phyloP scores from a whole-genome alignment of 2,888 invertebrate genomes.

The Lepetodrilus schrolli region DNA sequence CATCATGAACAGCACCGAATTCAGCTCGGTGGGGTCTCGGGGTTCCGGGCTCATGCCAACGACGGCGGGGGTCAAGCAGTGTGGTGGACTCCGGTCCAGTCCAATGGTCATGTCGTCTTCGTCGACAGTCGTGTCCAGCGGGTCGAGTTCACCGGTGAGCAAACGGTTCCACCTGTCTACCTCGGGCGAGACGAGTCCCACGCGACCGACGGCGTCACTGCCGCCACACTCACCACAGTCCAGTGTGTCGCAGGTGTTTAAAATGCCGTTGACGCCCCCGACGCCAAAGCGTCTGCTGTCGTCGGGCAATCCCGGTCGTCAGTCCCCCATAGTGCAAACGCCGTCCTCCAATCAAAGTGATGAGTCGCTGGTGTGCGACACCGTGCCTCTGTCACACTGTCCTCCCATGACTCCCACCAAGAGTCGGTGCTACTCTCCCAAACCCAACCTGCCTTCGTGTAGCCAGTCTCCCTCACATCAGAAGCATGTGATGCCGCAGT shows the following conservation, averaged over 20 bases:
- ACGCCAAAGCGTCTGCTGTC: slow-evolving; percentile 56
- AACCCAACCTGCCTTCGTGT: slow-evolving; percentile 34
- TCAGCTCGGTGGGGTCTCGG: neutral
- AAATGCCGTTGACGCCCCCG: slow-evolving; percentile 65
- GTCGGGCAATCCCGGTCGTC: slow-evolving; percentile 49
- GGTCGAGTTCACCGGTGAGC: slow-evolving; percentile 66
- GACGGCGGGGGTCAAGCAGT: neutral
- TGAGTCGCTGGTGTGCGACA: neutral
- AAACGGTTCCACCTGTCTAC: slow-evolving; percentile 64
- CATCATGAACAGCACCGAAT: slow-evolving; percentile 36
- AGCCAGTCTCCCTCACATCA: slow-evolving; percentile 27
- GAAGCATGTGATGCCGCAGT: slow-evolving; percentile 26
- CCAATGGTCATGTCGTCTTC: slow-evolving; percentile 35
- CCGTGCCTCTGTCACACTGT: slow-evolving; percentile 11
- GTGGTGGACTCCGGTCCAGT: slow-evolving; percentile 23
- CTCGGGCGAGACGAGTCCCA: slow-evolving; percentile 59
- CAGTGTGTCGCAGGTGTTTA: slow-evolving; percentile 50
- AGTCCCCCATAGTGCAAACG: slow-evolving; percentile 45
- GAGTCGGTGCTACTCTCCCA: slow-evolving; percentile 36
- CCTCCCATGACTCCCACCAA: slow-evolving; percentile 18
- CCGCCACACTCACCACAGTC: slow-evolving; percentile 32
- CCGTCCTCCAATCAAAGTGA: slow-evolving; percentile 31
- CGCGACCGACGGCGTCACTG: neutral
- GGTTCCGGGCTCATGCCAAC: slow-evolving; percentile 31
- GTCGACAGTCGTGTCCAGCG: slow-evolving; percentile 60